phyloP scores from a whole-genome alignment of 2,113 vertebrate genomes.

The Petaurus breviceps region DNA sequence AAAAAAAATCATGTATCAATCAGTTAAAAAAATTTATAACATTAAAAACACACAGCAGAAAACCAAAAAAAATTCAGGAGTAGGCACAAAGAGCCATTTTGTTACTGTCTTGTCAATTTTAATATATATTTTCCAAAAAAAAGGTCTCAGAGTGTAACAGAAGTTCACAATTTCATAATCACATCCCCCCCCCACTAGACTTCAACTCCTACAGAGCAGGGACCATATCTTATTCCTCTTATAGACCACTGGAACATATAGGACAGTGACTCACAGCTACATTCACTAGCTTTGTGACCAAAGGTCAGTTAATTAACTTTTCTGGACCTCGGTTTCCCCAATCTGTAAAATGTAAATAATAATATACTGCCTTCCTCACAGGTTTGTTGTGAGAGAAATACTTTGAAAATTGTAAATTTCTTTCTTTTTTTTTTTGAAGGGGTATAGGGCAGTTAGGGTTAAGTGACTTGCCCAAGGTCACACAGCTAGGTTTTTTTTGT shows the following conservation, averaged over 20 bases:
- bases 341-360: not conserved
- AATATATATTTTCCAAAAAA: too few relatives aligned
- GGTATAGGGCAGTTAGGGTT: too few relatives aligned
- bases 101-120: not conserved
- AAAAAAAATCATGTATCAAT: not conserved
- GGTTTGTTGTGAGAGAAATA: not conserved
- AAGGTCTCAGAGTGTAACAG: not conserved
- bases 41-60: not conserved
- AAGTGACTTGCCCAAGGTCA: too few relatives aligned
- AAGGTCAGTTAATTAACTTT: not conserved
- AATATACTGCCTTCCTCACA: not conserved
- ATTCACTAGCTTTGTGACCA: not conserved
- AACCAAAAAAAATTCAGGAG: not conserved
- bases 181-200: too few relatives aligned
- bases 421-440: too few relatives aligned
- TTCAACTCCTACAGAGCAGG: too few relatives aligned
- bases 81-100: not conserved
- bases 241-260: too few relatives aligned
- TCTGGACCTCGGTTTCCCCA: not conserved
- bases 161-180: not conserved
- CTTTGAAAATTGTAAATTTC: not conserved
- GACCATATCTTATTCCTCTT: too few relatives aligned
- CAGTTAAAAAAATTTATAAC: not conserved
- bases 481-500: too few relatives aligned
- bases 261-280: too few relatives aligned